These are phyloP conservation scores for Chelon labrosus DNA, from an alignment of 2,797 vertebrate species.

Conservation along the genomic window DNA sequence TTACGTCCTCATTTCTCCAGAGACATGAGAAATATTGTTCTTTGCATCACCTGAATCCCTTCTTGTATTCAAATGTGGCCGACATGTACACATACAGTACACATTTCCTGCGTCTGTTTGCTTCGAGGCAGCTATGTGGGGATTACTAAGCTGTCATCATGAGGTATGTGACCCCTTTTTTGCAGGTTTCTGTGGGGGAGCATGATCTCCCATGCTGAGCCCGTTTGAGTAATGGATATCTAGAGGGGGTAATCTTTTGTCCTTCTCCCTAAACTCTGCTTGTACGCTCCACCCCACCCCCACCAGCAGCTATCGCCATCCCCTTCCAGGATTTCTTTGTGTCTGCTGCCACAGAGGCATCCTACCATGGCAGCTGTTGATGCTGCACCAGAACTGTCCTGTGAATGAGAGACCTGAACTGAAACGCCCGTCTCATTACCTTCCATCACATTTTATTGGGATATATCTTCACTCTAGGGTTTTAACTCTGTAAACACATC, in stretches of 20 bases:
- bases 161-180: conserved; percentile 76
- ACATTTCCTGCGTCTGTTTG: conserved; percentile 28
- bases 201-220: conserved; percentile 49
- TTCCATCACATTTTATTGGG: neutral
- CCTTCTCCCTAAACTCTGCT: conserved; percentile 57
- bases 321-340: conserved; percentile 67
- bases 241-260: conserved; percentile 68
- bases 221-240: conserved; percentile 70
- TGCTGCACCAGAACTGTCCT: conserved; percentile 28
- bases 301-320: conserved; percentile 49
- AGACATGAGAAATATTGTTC: conserved; percentile 16
- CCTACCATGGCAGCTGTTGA: conserved; percentile 29
- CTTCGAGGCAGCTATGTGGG: conserved; percentile 32
- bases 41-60: conserved; percentile 19
- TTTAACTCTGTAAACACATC: neutral
- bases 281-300: conserved; percentile 58
- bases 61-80: conserved; percentile 36
- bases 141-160: conserved; percentile 69
- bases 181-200: conserved; percentile 47
- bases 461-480: neutral
- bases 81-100: conserved; percentile 12
- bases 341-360: conserved; percentile 63
- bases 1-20: conserved; percentile 13
- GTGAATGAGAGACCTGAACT: conserved; percentile 17
- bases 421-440: neutral